Evolutionary conservation across 1,140 invertebrate genomes (phyloP).

Genomic region (Acromyrmex heyeri): DNA sequence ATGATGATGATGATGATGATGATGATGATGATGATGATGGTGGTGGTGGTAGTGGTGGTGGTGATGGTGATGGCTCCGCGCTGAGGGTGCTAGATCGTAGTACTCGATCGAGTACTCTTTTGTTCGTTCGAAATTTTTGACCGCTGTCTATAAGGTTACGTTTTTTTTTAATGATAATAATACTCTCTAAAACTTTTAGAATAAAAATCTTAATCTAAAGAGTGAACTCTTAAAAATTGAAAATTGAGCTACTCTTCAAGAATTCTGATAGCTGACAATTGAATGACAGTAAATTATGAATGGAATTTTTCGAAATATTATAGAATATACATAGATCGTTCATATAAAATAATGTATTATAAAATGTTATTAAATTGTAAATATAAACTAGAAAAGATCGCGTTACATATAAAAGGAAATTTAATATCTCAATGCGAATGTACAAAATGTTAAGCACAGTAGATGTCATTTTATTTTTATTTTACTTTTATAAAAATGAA

Average conservation of each 20-base stretch:
- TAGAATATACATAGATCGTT: neutral
- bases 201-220: too few species aligned
- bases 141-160: neutral
- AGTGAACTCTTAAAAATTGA: too few species aligned
- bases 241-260: too few species aligned
- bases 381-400: neutral
- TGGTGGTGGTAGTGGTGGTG: conserved; percentile 32
- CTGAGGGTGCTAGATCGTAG: conserved; percentile 22
- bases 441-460: neutral
- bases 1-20: too few species aligned
- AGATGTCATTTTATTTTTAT: neutral
- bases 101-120: neutral
- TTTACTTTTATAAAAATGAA: neutral
- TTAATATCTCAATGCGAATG: neutral
- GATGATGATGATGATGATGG: conserved; percentile 14
- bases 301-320: neutral
- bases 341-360: neutral
- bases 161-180: neutral
- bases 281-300: neutral
- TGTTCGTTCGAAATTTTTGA: conserved; percentile 11
- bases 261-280: neutral
- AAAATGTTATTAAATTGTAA: neutral
- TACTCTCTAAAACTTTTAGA: too few species aligned
- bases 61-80: conserved; percentile 45
- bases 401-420: neutral